A percentile compares a stretch with the other conserved stretches of the same genome.
These are phyloP conservation scores for Poecilia gillii DNA, from an alignment of 2,797 vertebrate genomes.

Conservation along the genomic window DNA sequence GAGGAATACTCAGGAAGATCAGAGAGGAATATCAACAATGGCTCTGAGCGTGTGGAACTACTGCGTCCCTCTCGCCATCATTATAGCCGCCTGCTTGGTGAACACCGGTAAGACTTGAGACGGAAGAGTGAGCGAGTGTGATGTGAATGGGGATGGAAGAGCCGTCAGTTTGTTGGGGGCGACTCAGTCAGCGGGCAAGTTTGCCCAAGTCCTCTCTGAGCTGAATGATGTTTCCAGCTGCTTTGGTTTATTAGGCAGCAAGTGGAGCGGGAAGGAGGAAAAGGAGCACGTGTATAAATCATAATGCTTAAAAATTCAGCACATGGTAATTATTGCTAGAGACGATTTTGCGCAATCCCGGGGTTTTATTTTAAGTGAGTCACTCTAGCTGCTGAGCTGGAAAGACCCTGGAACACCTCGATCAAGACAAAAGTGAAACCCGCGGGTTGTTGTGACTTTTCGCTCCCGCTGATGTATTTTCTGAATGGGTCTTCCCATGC, in stretches of 20 bases:
- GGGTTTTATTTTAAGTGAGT: constrained; percentile 23
- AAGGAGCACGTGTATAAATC: constrained; percentile 44
- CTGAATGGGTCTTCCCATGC: neutral
- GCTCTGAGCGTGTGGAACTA: constrained; percentile 80
- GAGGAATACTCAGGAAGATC: constrained; percentile 69
- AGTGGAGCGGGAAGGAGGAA: neutral
- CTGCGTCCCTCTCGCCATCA: constrained; percentile 73
- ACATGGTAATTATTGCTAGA: constrained; percentile 2
- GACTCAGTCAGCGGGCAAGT: constrained; percentile 41
- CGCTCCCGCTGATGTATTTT: neutral
- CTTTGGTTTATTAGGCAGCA: constrained; percentile 14
- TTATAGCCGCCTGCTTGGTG: constrained; percentile 67
- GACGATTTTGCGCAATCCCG: constrained; percentile 19
- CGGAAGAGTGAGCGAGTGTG: constrained; percentile 15
- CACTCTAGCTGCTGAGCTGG: constrained; percentile 17
- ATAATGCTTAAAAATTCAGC: neutral
- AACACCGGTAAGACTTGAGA: constrained; percentile 77
- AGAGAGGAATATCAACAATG: constrained; percentile 74
- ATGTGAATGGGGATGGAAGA: neutral
- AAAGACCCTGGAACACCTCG: constrained; percentile 6
- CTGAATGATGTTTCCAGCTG: constrained; percentile 8
- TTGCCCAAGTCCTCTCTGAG: constrained; percentile 40
- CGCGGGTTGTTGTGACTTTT: constrained; percentile 17
- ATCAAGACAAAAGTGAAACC: constrained; percentile 63
- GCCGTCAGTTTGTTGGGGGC: neutral